A percentile compares a stretch with the other conserved stretches of the same genome.
Evolutionary conservation across 2,113 vertebrate species (phyloP).

Genomic region (Octodon degus): DNA sequence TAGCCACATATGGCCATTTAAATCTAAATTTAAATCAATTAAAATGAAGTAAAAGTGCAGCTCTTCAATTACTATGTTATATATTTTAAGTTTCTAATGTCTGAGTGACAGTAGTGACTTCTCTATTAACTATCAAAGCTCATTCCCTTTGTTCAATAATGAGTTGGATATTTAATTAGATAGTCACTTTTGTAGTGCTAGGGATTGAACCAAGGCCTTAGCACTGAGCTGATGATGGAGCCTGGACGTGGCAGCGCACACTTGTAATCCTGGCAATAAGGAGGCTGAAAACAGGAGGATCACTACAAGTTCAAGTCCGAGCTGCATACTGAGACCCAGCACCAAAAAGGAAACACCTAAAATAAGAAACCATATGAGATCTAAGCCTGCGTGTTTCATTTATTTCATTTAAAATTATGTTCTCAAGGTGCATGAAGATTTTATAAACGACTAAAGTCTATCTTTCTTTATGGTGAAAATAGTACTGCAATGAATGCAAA

Average conservation of each 20-base stretch:
- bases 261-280: no score
- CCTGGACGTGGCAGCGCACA: no score
- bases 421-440: not conserved
- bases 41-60: not conserved
- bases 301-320: no score
- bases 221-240: not conserved
- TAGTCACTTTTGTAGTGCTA: not conserved
- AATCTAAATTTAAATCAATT: constrained; percentile 34
- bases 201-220: not conserved
- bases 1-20: not conserved
- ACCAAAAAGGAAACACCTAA: not conserved
- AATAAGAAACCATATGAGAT: not conserved
- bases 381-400: not conserved
- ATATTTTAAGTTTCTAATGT: not conserved
- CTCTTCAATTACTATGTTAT: not conserved
- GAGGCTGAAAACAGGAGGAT: no score
- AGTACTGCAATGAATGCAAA: not conserved
- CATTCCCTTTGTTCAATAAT: not conserved
- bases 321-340: no score
- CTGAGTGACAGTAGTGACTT: not conserved
- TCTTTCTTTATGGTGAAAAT: not conserved
- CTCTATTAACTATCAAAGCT: not conserved
- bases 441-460: not conserved
- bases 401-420: not conserved
- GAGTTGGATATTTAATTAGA: not conserved